Conservation (phyloP, 1,140 invertebrate species). For the Drosophila bocki region DNA sequence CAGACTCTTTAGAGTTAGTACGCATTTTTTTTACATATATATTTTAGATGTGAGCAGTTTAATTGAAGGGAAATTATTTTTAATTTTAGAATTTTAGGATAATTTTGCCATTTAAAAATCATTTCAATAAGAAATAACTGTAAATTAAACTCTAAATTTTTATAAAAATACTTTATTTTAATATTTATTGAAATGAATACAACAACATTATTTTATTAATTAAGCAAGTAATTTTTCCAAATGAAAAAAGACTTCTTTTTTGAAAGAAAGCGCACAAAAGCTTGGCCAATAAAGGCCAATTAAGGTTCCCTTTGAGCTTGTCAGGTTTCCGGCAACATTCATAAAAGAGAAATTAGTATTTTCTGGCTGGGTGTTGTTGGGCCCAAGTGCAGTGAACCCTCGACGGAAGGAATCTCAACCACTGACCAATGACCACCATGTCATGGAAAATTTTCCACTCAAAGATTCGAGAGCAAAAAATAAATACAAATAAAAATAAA, state of each 20-base stretch:
- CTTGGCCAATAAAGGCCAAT: constrained; percentile 46
- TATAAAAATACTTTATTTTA: background rate
- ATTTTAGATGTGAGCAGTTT: background rate
- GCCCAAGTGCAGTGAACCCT: constrained; percentile 41
- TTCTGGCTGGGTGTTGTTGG: constrained; percentile 2
- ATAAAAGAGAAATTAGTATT: constrained; percentile 39
- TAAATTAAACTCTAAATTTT: background rate
- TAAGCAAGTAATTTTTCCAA: background rate
- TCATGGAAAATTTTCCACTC: constrained; percentile 72
- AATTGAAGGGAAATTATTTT: background rate
- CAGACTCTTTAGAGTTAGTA: background rate
- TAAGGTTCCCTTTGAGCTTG: constrained; percentile 34
- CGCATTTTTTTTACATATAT: background rate
- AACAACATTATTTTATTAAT: background rate
- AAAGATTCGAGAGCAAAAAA: constrained; percentile 47
- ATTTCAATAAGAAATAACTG: background rate
- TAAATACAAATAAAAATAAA: constrained; percentile 1
- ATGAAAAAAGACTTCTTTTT: background rate
- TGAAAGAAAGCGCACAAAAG: constrained; percentile 30
- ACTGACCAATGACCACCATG: background rate
- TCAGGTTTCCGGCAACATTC: constrained; percentile 52
- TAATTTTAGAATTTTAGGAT: background rate
- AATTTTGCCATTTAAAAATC: background rate
- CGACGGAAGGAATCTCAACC: constrained; percentile 6
- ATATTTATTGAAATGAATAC: background rate